Evolutionary conservation across 2,888 invertebrate species (phyloP).

Genomic region (Synergus laeviventris): DNA sequence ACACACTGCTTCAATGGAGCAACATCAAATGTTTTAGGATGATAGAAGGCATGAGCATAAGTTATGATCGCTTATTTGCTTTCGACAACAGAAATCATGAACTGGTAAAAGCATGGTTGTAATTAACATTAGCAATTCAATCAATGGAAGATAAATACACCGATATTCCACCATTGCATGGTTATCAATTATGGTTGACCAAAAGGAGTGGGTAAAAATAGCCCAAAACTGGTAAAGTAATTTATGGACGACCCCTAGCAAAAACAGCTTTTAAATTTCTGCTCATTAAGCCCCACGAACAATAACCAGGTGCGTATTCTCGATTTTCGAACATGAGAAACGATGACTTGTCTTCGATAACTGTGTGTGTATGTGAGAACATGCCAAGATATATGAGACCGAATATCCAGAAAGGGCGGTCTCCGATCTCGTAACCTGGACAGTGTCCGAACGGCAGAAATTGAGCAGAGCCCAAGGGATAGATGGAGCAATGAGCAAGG

Average conservation of each 20-base stretch:
- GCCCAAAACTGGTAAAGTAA: too few species aligned
- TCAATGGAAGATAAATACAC: too few species aligned
- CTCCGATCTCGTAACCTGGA: conserved; percentile 62
- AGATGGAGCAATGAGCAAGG: conserved; percentile 30
- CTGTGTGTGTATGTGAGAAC: conserved; percentile 44
- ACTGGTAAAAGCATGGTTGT: too few species aligned
- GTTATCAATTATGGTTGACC: too few species aligned
- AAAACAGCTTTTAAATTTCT: background rate
- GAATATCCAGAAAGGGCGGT: conserved; percentile 68
- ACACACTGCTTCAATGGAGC: too few species aligned
- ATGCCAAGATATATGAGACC: conserved; percentile 62
- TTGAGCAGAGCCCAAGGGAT: conserved; percentile 37
- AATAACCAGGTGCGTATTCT: background rate
- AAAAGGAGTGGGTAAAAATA: too few species aligned
- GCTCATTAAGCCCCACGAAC: background rate
- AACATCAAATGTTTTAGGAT: too few species aligned
- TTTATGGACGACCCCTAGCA: too few species aligned
- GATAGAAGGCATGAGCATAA: too few species aligned
- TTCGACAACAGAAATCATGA: background rate
- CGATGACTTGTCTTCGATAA: conserved; percentile 21
- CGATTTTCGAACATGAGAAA: conserved; percentile 13
- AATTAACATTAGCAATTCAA: too few species aligned
- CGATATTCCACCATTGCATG: too few species aligned
- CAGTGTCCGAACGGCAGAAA: conserved; percentile 54
- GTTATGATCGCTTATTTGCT: background rate